Evolutionary conservation across 2,888 invertebrate genomes (phyloP).

Genomic region (Sinopyrophorus schimmeli): DNA sequence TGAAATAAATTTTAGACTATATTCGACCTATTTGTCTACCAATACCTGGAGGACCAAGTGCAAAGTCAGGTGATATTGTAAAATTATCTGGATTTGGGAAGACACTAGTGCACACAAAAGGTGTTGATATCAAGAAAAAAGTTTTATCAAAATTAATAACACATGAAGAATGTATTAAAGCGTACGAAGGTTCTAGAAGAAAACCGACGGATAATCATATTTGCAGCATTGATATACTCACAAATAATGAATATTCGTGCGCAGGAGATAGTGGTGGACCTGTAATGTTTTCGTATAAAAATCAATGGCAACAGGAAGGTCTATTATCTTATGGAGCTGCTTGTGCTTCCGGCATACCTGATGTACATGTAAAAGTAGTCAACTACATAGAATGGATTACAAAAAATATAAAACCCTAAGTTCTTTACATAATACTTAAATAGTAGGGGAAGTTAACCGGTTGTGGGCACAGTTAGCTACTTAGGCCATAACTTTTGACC

Average conservation of each 20-base stretch:
- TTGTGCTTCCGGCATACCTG: not conserved
- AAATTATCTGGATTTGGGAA: conserved; percentile 7
- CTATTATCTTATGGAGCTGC: not conserved
- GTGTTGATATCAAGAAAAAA: conserved; percentile 8
- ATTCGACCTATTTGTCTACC: conserved; percentile 18
- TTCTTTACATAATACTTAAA: too few species aligned
- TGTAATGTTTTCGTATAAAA: conserved; percentile 4
- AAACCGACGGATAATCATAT: not conserved
- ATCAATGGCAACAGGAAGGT: conserved; percentile 10
- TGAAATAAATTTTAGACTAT: conserved; percentile 15
- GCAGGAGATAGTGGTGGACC: conserved; percentile 18
- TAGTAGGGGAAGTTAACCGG: too few species aligned
- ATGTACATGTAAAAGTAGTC: not conserved
- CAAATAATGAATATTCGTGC: not conserved
- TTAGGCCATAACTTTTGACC: too few species aligned
- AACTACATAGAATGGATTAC: conserved; percentile 14
- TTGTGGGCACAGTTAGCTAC: too few species aligned
- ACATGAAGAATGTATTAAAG: not conserved
- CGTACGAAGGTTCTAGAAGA: not conserved
- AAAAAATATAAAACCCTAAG: not conserved
- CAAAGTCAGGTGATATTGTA: not conserved
- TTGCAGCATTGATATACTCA: not conserved
- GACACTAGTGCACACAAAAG: not conserved
- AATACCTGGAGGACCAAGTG: not conserved
- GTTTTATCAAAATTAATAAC: conserved; percentile 1